Conservation (phyloP, 2,888 invertebrate genomes). For the Dusona sp. region DNA sequence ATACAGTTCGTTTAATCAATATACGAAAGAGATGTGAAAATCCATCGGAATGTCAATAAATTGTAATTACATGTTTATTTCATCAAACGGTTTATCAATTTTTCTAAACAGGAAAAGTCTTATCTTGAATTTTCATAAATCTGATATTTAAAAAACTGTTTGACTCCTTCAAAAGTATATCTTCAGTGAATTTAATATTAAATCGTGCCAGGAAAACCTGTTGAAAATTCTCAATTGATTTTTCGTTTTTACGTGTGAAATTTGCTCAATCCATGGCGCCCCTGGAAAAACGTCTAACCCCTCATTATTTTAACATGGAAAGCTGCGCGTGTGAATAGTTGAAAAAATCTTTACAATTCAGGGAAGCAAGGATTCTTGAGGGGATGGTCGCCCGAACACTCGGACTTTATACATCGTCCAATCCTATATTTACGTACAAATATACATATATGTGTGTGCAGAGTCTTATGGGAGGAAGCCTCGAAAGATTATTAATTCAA, state of each 20-base stretch:
- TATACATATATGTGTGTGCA: neutral
- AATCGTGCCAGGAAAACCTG: neutral
- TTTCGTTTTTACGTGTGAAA: no score
- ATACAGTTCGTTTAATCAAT: neutral
- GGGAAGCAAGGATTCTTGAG: neutral
- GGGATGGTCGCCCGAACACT: neutral
- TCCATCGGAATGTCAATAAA: neutral
- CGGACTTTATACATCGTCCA: neutral
- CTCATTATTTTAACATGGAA: slow-evolving; percentile 22
- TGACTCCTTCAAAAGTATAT: no score
- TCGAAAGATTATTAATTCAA: slow-evolving; percentile 64
- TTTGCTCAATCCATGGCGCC: neutral
- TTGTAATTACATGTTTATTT: neutral
- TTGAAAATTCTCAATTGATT: neutral
- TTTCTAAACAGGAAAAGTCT: neutral
- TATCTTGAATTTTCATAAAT: neutral
- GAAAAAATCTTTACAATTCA: slow-evolving; percentile 14
- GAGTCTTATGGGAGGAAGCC: slow-evolving; percentile 25
- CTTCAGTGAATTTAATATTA: neutral
- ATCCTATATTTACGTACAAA: neutral
- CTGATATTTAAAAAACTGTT: neutral
- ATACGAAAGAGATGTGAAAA: neutral
- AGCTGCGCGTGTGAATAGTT: neutral
- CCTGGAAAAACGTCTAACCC: slow-evolving; percentile 1
- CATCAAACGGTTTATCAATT: neutral